phyloP scores from a whole-genome alignment of 2,797 vertebrate genomes.

The Crotalus adamanteus region DNA sequence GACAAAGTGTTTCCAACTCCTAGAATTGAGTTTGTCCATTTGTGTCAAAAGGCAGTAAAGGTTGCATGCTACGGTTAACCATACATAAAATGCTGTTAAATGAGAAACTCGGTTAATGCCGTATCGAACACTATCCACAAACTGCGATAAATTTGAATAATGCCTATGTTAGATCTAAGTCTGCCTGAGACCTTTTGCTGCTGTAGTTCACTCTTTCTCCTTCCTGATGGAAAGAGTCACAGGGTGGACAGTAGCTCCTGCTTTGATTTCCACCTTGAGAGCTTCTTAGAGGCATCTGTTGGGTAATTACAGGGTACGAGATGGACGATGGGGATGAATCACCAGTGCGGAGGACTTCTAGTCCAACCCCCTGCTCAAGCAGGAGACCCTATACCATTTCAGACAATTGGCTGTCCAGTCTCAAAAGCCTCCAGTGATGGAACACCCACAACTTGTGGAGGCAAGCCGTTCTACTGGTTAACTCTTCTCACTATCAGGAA shows the following conservation, averaged over 20 bases:
- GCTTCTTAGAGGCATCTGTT: not conserved
- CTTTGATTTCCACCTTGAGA: not conserved
- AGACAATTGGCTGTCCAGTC: too few species aligned
- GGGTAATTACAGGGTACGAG: not conserved
- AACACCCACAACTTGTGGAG: too few species aligned
- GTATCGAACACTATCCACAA: not conserved
- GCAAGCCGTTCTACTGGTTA: too few species aligned
- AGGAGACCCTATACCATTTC: too few species aligned
- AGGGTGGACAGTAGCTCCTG: not conserved
- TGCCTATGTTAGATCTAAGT: not conserved
- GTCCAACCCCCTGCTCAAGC: not conserved
- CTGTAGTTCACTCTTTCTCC: not conserved
- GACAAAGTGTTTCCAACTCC: not conserved
- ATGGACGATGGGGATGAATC: not conserved
- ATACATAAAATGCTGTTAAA: not conserved
- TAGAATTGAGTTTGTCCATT: not conserved
- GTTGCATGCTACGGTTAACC: not conserved
- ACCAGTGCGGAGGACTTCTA: not conserved
- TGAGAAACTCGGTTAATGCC: not conserved
- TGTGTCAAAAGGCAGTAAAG: not conserved
- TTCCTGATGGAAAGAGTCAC: not conserved
- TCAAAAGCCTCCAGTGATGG: too few species aligned
- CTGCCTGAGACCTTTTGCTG: not conserved
- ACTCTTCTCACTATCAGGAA: too few species aligned
- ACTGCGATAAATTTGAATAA: not conserved